These are phyloP conservation scores for Sterrhoptilus dennistouni DNA, from an alignment of 2,113 vertebrate genomes.

Conservation along the genomic window DNA sequence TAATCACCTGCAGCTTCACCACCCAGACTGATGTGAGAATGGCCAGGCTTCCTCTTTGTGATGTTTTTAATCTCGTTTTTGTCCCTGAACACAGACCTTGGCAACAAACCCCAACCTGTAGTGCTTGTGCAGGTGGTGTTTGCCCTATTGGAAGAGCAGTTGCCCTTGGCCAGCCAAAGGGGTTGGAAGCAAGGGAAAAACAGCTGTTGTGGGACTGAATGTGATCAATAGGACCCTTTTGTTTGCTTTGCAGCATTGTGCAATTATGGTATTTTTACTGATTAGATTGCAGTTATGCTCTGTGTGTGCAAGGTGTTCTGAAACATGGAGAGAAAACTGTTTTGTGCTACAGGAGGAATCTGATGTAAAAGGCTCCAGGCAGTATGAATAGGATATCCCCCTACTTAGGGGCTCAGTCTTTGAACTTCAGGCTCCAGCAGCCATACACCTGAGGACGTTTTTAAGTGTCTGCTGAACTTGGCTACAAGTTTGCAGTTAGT, in stretches of 20 bases:
- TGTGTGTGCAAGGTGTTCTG: neutral
- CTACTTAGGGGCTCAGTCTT: neutral
- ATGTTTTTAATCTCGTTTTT: neutral
- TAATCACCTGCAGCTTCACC: neutral
- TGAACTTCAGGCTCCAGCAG: neutral
- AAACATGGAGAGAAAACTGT: neutral
- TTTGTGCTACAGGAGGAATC: fast-evolving
- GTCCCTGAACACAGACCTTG: neutral
- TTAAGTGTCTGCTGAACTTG: neutral
- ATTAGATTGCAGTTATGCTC: neutral
- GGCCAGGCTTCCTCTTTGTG: neutral
- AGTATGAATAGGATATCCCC: neutral
- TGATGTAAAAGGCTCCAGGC: neutral
- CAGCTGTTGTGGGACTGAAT: neutral
- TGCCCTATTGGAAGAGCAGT: neutral
- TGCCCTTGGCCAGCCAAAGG: neutral
- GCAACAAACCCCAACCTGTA: neutral
- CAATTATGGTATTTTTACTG: neutral
- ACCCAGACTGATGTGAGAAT: neutral
- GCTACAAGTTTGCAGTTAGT: neutral
- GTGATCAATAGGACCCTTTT: neutral
- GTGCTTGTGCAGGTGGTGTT: neutral
- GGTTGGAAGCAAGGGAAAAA: neutral
- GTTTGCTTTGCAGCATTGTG: neutral
- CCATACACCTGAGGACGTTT: fast-evolving